Evolutionary conservation across 2,113 vertebrate genomes (phyloP).

Genomic region (Tupaia chinensis): DNA sequence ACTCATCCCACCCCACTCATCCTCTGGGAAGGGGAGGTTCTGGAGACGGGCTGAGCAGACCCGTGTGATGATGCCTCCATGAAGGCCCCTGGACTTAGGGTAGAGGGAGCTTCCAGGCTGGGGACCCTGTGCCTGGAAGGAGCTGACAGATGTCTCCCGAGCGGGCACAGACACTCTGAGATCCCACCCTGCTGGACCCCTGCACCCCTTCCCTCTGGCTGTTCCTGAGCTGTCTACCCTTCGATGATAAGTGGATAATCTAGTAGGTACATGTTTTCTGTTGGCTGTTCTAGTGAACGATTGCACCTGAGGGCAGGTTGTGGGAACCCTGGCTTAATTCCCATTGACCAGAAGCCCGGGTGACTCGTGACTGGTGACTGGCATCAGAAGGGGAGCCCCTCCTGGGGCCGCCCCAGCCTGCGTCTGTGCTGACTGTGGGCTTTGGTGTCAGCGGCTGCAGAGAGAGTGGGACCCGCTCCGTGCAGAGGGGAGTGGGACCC

Average conservation of each 20-base stretch:
- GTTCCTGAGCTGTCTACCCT: not conserved
- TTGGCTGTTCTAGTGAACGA: not conserved
- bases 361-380: not conserved
- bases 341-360: too few species aligned
- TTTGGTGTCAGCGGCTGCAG: not conserved
- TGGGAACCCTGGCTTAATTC: not conserved
- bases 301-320: too few species aligned
- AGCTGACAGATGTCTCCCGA: too few species aligned
- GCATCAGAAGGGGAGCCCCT: not conserved
- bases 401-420: not conserved
- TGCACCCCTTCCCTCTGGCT: not conserved
- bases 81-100: not conserved
- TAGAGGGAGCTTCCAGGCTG: not conserved
- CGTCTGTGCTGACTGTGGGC: not conserved
- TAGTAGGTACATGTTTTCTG: not conserved
- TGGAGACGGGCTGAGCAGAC: not conserved
- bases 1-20: not conserved
- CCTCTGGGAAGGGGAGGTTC: not conserved
- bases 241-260: not conserved
- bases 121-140: too few species aligned
- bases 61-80: not conserved
- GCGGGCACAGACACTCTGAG: too few species aligned
- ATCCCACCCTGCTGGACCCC: fast-evolving
- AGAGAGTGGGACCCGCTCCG: not conserved
- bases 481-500: not conserved